Base-by-base conservation (phyloP, 2,888 invertebrate genomes). In the Acrocyrtus sp. region DNA sequence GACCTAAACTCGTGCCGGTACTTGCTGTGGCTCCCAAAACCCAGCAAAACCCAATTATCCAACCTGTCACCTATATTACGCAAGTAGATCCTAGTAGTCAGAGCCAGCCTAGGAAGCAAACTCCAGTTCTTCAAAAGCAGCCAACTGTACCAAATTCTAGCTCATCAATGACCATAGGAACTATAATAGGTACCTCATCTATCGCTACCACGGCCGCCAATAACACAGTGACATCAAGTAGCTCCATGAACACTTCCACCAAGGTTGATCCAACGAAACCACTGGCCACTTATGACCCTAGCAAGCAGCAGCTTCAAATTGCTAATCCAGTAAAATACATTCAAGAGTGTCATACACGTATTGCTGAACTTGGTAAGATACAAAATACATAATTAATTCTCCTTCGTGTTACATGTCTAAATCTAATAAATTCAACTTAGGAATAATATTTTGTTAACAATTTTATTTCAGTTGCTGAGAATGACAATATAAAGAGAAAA, bases 251-350 rank as follows among this genome's bases (percentile, higher is more conserved):
- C 47, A n/a, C n/a, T 17, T 8, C 10, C 12, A 47, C 47, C 47
- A 17, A 17, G 8, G 47, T 17, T 47, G 5, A 6, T 10, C 6
- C 6, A 39, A 39, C 39, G 8, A 39, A 39, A 6, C 65, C 61
- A 0, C 19, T 72, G 60, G 72, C 72, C 1, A 58, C 63, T 0
- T 72, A 72, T 43, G 66, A 72, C 17, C 72, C 66, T 1, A 15
- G 60, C 3, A 60, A 53, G 17, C 63, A 66, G 43, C 58, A 60
- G 8, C 66, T 72, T 41, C 72, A 72, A 39, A 66, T 72, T 22
- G 34, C 72, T 8, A 56, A 72, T 39, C 72, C 72, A 0, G 56
- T 72, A 3, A 72, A 72, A 48, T 72, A 72, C 48, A 72, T 72
- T 15, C 60, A 61, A 41, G 72, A 72, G 27, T 72, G 72, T 50